A percentile compares a stretch with the other conserved stretches of the same genome.
Evolutionary conservation across 2,113 vertebrate species (phyloP).

Genomic region (Alethe castanea): DNA sequence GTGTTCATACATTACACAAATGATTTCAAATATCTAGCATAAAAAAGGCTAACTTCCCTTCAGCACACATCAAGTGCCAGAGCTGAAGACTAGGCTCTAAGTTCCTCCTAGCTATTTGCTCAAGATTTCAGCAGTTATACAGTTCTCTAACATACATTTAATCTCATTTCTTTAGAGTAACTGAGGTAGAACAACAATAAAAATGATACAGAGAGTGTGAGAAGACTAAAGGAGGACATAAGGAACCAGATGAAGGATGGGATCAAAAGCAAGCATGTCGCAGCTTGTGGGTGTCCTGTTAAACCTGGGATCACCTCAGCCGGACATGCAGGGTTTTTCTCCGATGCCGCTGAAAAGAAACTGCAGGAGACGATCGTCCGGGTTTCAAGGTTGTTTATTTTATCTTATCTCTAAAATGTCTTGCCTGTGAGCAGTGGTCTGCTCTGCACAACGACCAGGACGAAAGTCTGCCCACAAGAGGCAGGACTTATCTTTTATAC

Average conservation of each 20-base stretch:
- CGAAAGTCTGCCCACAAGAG: no score
- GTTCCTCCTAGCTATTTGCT: neutral
- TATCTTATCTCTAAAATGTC: no score
- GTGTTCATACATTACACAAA: neutral
- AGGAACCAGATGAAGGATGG: neutral
- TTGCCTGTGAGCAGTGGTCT: no score
- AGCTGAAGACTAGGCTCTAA: neutral
- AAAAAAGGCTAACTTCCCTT: neutral
- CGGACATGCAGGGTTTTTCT: no score
- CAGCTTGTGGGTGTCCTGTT: no score
- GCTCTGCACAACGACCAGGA: no score
- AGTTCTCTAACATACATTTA: neutral
- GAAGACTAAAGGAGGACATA: neutral
- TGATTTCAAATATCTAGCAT: neutral
- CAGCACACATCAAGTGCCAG: neutral
- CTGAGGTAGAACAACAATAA: neutral
- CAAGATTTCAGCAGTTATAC: neutral
- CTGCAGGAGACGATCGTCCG: no score
- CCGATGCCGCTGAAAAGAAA: no score
- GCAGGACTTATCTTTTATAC: no score
- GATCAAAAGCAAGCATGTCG: neutral
- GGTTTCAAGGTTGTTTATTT: no score
- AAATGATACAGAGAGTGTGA: neutral
- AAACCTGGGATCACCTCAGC: no score
- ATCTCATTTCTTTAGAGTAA: neutral